A percentile compares a stretch with the other conserved stretches of the same genome.
phyloP scores from a whole-genome alignment of 2,797 vertebrate species.

The Pseudochirops corinnae region DNA sequence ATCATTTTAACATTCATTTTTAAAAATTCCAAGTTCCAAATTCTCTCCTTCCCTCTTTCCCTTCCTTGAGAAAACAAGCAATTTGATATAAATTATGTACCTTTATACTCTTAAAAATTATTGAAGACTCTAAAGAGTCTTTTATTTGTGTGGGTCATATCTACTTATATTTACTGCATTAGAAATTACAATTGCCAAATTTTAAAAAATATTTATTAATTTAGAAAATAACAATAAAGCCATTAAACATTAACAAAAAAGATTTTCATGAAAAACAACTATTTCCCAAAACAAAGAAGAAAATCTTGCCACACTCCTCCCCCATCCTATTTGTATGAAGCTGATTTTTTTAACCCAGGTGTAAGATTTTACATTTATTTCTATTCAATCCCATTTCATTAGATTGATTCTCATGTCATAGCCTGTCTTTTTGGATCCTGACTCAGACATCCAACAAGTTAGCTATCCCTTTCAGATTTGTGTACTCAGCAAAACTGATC shows the following conservation, averaged over 20 bases:
- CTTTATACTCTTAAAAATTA: slow-evolving; percentile 3
- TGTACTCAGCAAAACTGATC: not conserved
- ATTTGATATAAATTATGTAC: not conserved
- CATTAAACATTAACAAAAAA: not conserved
- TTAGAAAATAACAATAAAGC: not conserved
- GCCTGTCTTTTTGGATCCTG: not conserved
- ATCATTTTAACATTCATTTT: not conserved
- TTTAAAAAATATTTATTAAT: not conserved
- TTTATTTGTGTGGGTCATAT: not conserved
- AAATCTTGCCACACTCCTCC: not conserved
- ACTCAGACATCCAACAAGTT: not conserved
- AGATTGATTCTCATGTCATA: not conserved
- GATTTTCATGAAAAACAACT: not conserved
- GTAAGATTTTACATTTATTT: not conserved
- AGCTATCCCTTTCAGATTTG: not conserved
- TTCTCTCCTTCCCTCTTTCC: not conserved
- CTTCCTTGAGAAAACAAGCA: not conserved
- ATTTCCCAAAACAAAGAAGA: not conserved
- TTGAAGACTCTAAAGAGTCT: not conserved
- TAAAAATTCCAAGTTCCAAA: not conserved
- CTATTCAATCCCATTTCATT: not conserved
- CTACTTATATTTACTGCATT: not conserved
- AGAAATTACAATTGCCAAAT: not conserved
- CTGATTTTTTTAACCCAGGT: not conserved
- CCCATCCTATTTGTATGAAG: not conserved